Conservation (phyloP, 2,888 invertebrate genomes). For the Dasypogon diadema region DNA sequence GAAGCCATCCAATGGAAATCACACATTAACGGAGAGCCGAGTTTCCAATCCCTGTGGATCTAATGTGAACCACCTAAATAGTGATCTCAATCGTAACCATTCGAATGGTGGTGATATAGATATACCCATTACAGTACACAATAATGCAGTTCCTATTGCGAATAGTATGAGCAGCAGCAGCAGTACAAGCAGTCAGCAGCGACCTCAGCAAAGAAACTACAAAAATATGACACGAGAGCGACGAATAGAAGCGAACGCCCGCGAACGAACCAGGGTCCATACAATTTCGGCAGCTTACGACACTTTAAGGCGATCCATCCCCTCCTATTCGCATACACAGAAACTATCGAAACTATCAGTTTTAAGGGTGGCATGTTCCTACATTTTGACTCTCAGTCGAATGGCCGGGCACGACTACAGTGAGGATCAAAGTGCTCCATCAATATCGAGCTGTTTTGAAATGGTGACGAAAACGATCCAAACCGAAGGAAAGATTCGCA, state of each 20-base stretch:
- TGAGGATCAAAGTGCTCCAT: slow-evolving; percentile 73
- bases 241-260: slow-evolving; percentile 93
- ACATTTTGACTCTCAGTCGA: slow-evolving; percentile 87
- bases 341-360: slow-evolving; percentile 94
- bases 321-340: slow-evolving; percentile 92
- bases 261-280: slow-evolving; percentile 92
- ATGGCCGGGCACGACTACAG: slow-evolving; percentile 79
- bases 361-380: slow-evolving; percentile 91
- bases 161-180: slow-evolving; percentile 55
- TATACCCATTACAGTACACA: slow-evolving; percentile 39
- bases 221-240: slow-evolving; percentile 96
- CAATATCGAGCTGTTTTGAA: slow-evolving; percentile 83
- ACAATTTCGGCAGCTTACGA: slow-evolving; percentile 97
- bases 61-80: slow-evolving; percentile 18
- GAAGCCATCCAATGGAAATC: slow-evolving; percentile 59
- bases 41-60: neutral
- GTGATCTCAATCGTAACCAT: slow-evolving; percentile 23
- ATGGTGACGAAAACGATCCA: slow-evolving; percentile 92
- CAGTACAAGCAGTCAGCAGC: slow-evolving; percentile 57
- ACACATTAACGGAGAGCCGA: neutral
- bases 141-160: slow-evolving; percentile 37
- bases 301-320: slow-evolving; percentile 84
- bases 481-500: slow-evolving; percentile 88
- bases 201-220: slow-evolving; percentile 85
- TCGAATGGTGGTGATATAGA: slow-evolving; percentile 21